phyloP scores from a whole-genome alignment of 2,888 invertebrate genomes.

The Trissonchulus latispiculum region DNA sequence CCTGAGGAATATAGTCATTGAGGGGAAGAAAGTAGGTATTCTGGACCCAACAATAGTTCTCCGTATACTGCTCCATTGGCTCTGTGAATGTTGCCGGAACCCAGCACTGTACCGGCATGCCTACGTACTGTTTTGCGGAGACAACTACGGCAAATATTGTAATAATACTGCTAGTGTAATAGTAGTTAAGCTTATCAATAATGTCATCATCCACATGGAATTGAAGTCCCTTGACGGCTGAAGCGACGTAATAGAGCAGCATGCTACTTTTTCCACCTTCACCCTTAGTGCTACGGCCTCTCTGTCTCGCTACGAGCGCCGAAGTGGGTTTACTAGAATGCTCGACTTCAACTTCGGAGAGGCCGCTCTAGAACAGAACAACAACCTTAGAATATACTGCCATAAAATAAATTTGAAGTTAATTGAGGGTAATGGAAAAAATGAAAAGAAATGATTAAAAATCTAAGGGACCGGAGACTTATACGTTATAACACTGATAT shows the following conservation, averaged over 20 bases:
- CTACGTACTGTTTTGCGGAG: slow-evolving; percentile 22
- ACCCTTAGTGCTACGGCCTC: no score
- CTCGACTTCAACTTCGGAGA: no score
- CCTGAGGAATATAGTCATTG: slow-evolving; percentile 42
- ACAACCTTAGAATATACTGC: no score
- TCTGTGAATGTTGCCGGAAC: slow-evolving; percentile 44
- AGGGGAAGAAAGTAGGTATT: slow-evolving; percentile 43
- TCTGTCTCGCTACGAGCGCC: no score
- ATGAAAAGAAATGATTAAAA: no score
- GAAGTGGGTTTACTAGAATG: no score
- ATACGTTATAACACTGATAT: no score
- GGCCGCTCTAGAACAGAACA: no score
- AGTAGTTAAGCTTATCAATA: slow-evolving; percentile 39
- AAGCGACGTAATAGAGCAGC: slow-evolving; percentile 18
- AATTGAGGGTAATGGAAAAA: no score
- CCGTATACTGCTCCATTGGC: slow-evolving; percentile 39
- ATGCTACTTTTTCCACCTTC: no score
- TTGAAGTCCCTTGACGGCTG: slow-evolving; percentile 14
- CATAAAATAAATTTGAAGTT: no score
- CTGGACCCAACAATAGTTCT: slow-evolving; percentile 44
- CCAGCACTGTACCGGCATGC: slow-evolving; percentile 36
- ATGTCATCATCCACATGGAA: slow-evolving; percentile 21
- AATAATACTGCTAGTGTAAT: slow-evolving; percentile 43
- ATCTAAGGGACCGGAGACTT: no score
- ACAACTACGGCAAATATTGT: slow-evolving; percentile 27